Evolutionary conservation across 2,797 vertebrate species (phyloP), one percentile per base, ranked within the genome.

Genomic region (Gallinago solitaria): DNA sequence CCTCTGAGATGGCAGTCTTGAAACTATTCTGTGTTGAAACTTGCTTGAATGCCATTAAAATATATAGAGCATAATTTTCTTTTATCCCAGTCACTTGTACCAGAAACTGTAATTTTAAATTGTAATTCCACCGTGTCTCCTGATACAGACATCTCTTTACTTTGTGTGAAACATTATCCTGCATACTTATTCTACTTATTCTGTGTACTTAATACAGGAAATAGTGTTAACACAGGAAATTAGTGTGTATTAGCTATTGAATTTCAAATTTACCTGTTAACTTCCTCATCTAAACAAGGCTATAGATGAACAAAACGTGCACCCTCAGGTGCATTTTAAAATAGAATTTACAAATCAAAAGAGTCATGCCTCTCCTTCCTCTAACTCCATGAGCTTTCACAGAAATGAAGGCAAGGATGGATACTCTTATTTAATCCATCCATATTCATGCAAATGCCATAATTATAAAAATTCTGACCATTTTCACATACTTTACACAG

Each of bases 221-320:
- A 90, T 30, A 57, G 37, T 4, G 6, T 68, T 93, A 87, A 86
- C 90, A 88, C 79, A 91, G 89, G 93, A 96, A 97, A 96, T 97
- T 67, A 87, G 43, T 23, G 37, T 71, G 64, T n/a, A 32, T 91
- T 88, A 94, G 87, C 61, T 93, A 61, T 45, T 95, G 94, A 95
- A 95, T 95, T 95, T 95, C 82, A 94, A 94, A 95, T 91, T 95
- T 30, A 57, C 25, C 50, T 33, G 24, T 76, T 95, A 80, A 81
- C 69, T 95, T 95, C 93, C 90, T 93, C 64, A 51, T 67, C 64
- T 93, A 96, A 91, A 92, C 84, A 92, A 83, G 79, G 33, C 61
- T 83, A 14, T 7, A 80, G 69, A 71, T 59, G 33, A 91, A 87
- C 43, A 86, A 86, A 88, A 41, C 53, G 83, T 48, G 33, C 43